Evolutionary conservation across 2,888 invertebrate genomes (phyloP), one percentile per base, ranked within the genome.

Genomic region (Orthosia cruda): DNA sequence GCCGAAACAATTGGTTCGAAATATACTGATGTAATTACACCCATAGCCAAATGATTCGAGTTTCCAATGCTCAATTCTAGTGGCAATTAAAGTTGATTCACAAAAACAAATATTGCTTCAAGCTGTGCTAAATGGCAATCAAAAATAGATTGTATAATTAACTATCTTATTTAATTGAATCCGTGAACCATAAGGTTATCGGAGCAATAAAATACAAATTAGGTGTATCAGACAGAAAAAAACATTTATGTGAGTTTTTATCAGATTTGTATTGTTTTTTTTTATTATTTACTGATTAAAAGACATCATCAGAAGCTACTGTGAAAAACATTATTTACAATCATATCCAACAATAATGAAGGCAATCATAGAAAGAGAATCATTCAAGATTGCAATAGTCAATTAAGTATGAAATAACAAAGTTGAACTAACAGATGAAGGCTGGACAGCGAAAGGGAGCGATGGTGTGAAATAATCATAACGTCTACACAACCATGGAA

Each of bases 31-130:
- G 12, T 68, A 81, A 76, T 81, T 77, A 65, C 45, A 61, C 62
- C 26, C 70, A 49, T 20, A 74, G 47, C 12, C 11, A 13, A 72
- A 74, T 72, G 54, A 65, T 50, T 66, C 16, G n/a, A 47, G 57
- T 78, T 77, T 55, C 54, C 26, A 78, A 71, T 59, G 23, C 71
- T 84, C 72, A 80, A 84, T 75, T 78, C 76, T 84, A 71, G 86
- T 84, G 78, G 86, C 77, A 79, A 86, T 86, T 80, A 86, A 18
- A 80, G 50, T n/a, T 32, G 65, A 84, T 84, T 81, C 74, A 11
- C 57, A 72, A 80, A 85, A 86, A 86, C 84, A 86, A 86, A 86
- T 83, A 84, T 75, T 74, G 59, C 70, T 70, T 74, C 58, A 74
- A 71, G 65, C 68, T 62, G 61, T 58, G 77, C 68, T 74, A 71